phyloP scores from a whole-genome alignment of 2,113 vertebrate genomes.

The Egretta garzetta region DNA sequence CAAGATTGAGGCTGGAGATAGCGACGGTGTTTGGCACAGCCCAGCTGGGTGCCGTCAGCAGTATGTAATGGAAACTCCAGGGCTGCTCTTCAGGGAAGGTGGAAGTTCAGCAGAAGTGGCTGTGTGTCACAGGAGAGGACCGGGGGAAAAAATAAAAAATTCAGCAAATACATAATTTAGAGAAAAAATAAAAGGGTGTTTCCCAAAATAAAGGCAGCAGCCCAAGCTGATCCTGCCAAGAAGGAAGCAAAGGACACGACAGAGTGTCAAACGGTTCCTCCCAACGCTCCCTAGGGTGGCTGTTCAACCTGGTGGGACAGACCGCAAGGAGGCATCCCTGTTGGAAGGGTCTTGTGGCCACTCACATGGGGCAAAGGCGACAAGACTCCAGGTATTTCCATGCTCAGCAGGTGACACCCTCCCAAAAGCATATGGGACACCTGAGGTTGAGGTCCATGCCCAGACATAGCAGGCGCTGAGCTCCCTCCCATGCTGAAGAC shows the following conservation, averaged over 20 bases:
- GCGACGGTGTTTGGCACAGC: not conserved
- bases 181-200: not conserved
- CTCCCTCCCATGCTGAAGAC: not conserved
- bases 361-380: no score
- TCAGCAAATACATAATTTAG: not conserved
- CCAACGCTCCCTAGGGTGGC: not conserved
- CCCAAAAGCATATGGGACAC: not conserved
- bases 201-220: not conserved
- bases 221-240: not conserved
- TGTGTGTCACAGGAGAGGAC: not conserved
- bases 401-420: not conserved
- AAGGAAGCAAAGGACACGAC: not conserved
- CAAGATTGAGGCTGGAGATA: not conserved
- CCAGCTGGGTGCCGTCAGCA: not conserved
- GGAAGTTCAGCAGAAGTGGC: not conserved
- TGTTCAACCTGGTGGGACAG: not conserved
- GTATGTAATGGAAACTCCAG: not conserved
- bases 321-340: not conserved
- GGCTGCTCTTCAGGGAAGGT: not conserved
- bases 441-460: not conserved
- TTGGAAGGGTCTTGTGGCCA: no score
- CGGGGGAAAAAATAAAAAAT: not conserved
- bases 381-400: no score
- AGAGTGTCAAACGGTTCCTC: rapidly evolving
- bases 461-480: rapidly evolving